These are phyloP conservation scores for Dromaius novaehollandiae DNA, from an alignment of 2,113 vertebrate species.

Conservation along the genomic window DNA sequence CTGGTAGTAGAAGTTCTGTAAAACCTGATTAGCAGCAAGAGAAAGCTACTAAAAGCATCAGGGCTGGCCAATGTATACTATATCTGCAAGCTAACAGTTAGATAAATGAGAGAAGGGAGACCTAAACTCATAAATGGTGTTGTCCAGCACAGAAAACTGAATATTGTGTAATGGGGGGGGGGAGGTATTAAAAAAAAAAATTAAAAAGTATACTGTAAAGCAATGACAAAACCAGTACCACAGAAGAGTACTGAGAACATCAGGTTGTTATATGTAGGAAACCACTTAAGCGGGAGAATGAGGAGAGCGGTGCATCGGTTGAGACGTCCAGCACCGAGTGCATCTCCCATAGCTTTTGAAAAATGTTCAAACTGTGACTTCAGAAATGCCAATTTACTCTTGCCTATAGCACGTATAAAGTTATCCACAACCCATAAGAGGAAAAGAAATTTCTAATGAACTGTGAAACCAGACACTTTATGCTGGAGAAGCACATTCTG, in stretches of 20 bases:
- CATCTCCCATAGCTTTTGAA: neutral
- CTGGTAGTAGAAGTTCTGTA: neutral
- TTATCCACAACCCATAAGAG: constrained; percentile 27
- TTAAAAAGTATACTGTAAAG: neutral
- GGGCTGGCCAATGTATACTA: neutral
- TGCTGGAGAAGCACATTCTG: constrained; percentile 32
- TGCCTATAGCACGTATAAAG: neutral
- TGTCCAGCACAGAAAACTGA: neutral
- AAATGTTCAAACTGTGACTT: neutral
- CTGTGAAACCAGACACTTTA: constrained; percentile 52
- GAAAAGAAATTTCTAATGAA: constrained; percentile 17
- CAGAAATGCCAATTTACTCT: neutral
- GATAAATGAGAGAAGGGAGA: neutral
- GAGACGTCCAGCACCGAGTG: fast-evolving
- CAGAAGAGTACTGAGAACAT: neutral
- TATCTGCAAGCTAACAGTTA: neutral
- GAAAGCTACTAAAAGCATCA: neutral
- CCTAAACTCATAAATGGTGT: neutral
- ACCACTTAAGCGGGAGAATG: neutral
- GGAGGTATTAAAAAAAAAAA: neutral
- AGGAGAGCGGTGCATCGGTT: neutral
- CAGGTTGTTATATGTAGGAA: neutral
- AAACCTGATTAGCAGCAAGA: neutral
- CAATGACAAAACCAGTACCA: neutral
- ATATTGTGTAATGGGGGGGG: too few species aligned